phyloP scores from a whole-genome alignment of 2,113 vertebrate species.

The Beaufortia kweichowensis region DNA sequence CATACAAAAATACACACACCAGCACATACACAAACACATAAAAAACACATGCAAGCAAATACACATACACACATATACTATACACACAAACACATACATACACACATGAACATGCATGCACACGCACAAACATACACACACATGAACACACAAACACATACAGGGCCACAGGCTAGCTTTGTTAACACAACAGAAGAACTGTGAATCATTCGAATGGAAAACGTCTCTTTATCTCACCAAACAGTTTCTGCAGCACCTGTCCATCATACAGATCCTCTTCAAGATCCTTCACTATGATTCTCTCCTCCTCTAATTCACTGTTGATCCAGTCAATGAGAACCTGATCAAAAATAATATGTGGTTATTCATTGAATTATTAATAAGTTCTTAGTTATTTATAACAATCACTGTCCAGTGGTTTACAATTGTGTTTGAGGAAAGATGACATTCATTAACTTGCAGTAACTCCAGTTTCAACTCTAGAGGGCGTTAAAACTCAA shows the following conservation, averaged over 20 bases:
- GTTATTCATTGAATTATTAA: too few relatives aligned
- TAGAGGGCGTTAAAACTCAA: neutral
- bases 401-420: too few relatives aligned
- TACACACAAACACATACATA: too few relatives aligned
- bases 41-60: too few relatives aligned
- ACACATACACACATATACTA: too few relatives aligned
- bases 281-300: slow-evolving; percentile 95
- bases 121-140: neutral
- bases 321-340: slow-evolving; percentile 96
- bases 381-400: too few relatives aligned
- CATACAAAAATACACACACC: too few relatives aligned
- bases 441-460: neutral
- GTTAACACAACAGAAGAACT: neutral
- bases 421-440: too few relatives aligned
- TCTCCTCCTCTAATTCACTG: slow-evolving; percentile 89
- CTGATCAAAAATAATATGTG: slow-evolving; percentile 62
- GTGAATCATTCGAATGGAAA: neutral
- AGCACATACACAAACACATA: too few relatives aligned
- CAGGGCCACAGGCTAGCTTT: too few relatives aligned
- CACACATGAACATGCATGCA: neutral
- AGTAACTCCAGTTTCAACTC: neutral
- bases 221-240: slow-evolving; percentile 79
- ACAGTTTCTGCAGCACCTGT: slow-evolving; percentile 94
- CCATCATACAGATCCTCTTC: slow-evolving; percentile 97
- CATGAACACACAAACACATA: too few relatives aligned